Evolutionary conservation across 2,888 invertebrate species (phyloP), one percentile per base, ranked within the genome.

Genomic region (Aelia acuminata): DNA sequence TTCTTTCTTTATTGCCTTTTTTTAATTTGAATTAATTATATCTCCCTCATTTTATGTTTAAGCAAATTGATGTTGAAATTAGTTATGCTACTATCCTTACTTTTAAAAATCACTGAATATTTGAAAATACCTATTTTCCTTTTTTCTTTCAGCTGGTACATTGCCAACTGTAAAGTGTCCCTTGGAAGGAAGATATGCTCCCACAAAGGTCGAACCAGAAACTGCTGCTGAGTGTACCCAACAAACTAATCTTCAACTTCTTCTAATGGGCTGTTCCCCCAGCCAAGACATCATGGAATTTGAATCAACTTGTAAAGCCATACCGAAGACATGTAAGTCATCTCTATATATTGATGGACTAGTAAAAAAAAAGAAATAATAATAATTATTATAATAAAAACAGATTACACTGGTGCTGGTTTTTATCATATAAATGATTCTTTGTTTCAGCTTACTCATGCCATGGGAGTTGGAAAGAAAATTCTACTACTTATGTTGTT

Each of bases 251-350:
- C 87, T 90, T 35, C 89, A 89, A 47, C 93, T 90, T 57, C 88
- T 91, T 31, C 89, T 90, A 4, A 88, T 91, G 57, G 91, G 91
- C 2, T 91, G 91, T 88, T 89, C 90, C 18, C 89, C 89, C 5
- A 91, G 90, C 26, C 93, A 94, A 90, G 91, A 91, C 63, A 92
- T 92, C 10, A 92, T 92, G 92, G 92, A 92, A 90, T 92, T 92
- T 89, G 91, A 92, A 86, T 91, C 92, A 0, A 91, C 91, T 86
- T 92, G 92, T 88, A 88, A 88, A 84, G 88, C 89, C 26, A 85
- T 89, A 31, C 90, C 90, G 63, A 89, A 89, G 11, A 89, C 90
- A n/a, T 80, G 90, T 90, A 88, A 87, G 84, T 75, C 4, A 4
- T 2, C 31, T 50, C 31, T 8, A 31, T 8, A 31, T 85, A 26